These are phyloP conservation scores for Aptenodytes forsteri DNA, from an alignment of 2,113 vertebrate species.

Conservation along the genomic window DNA sequence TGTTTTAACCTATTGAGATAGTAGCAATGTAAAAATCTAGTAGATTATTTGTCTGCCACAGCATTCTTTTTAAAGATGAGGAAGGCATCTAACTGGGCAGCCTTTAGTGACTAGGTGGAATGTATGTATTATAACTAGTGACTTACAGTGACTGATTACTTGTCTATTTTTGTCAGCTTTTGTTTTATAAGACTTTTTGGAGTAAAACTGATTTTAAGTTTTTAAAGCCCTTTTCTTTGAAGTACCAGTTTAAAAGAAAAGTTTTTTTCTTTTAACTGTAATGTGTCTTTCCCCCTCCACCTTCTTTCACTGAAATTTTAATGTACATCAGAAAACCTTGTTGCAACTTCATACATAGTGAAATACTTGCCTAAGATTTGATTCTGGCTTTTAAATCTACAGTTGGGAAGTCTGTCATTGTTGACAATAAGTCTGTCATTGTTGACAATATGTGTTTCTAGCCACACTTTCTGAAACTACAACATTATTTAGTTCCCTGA, in stretches of 20 bases:
- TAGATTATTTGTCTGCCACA: not conserved
- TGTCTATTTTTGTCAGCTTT: not conserved
- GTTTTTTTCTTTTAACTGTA: not conserved
- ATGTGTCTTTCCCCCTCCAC: not conserved
- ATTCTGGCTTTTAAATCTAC: not conserved
- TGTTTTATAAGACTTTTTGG: not conserved
- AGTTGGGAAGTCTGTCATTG: not conserved
- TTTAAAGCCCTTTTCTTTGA: not conserved
- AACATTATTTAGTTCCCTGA: not conserved
- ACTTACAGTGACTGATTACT: not conserved
- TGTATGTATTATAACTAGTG: not conserved
- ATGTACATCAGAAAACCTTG: not conserved
- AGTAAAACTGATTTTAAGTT: not conserved
- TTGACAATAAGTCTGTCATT: not conserved
- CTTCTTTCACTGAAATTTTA: not conserved
- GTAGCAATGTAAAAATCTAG: not conserved
- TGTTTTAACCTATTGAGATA: not conserved
- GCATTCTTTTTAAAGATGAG: not conserved
- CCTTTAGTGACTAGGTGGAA: not conserved
- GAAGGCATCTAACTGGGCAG: not conserved
- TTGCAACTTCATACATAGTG: not conserved
- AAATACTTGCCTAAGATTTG: not conserved
- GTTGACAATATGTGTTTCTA: rapidly evolving
- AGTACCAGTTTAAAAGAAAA: not conserved
- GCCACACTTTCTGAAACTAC: not conserved